Base-by-base conservation (phyloP, 1,140 invertebrate genomes). In the Zaprionus lachaisei region DNA sequence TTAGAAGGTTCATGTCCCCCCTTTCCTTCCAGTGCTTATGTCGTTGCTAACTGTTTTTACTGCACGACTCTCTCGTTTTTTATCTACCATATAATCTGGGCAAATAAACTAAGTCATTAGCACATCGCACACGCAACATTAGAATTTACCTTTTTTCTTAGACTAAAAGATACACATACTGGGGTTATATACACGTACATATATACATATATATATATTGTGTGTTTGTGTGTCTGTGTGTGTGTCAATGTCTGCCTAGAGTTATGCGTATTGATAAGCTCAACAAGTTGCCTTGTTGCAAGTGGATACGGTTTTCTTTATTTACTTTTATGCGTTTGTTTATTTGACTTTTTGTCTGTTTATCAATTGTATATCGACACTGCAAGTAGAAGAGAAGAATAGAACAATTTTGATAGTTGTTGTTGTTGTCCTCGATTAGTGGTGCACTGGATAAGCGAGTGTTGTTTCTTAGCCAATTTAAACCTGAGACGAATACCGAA, bases 341-440 rank as follows among this genome's bases (percentile, higher is more conserved):
- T 75, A 60, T 63, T 44, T 54, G 28, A 60, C 15, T 66, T 34
- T 63, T 47, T 60, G 24, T 72, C 54, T 26, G 15, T 67, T 72
- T 84, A 77, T 87, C 83, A 90, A 90, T 90, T 82, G 82, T 91
- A 91, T 80, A 90, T 77, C 71, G 85, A 90, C 70, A 91, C 85
- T 90, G 85, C 57, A 90, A 90, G 63, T 85, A 79, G 60, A 77
- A 63, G 57, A 63, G 51, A 75, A 79, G 71, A 79, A 73, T 68
- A 76, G 12, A 60, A 51, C 37, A 63, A 80, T 74, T 58, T 80
- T 80, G 77, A 73, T 77, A 80, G 51, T 76, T 34, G 24, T 34
- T 54, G 67, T 62, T 55, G 44, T 79, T 64, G 62, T 83, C 65
- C 75, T 71, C 61, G 79, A 71, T 82, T 67, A 49, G 47, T 15